Percentiles rank a stretch among this genome's conserved stretches.
Evolutionary conservation across 2,888 invertebrate species (phyloP).

Genomic region (Himalopsyche tibetana): DNA sequence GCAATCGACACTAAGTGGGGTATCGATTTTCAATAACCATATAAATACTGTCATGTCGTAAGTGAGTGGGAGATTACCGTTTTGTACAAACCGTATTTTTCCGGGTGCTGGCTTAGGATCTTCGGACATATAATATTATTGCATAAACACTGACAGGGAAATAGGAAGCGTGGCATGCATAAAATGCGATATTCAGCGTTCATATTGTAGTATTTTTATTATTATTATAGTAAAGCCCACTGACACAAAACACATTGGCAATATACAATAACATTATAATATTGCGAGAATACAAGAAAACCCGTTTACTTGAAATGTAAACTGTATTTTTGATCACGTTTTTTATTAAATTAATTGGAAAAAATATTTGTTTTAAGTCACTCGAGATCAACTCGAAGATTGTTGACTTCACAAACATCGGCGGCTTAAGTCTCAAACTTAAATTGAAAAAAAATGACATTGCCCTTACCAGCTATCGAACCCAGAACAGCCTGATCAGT

Average conservation of each 20-base stretch:
- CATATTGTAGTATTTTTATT: neutral
- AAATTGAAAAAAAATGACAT: no score
- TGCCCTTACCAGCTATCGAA: no score
- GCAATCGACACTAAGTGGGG: constrained; percentile 50
- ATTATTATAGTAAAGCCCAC: neutral
- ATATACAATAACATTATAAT: neutral
- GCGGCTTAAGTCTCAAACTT: no score
- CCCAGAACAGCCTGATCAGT: no score
- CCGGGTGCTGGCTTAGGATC: neutral
- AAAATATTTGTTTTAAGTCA: no score
- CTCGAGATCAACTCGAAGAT: no score
- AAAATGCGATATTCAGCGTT: neutral
- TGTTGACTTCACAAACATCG: no score
- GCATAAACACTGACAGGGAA: constrained; percentile 16
- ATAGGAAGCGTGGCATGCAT: constrained; percentile 1
- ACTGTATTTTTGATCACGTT: no score
- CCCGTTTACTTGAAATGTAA: no score
- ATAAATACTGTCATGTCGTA: neutral
- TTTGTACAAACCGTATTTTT: constrained; percentile 12
- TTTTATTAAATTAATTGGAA: no score
- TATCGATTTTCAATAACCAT: constrained; percentile 38
- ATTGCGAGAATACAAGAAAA: no score
- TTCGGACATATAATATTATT: constrained; percentile 24
- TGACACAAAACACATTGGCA: neutral
- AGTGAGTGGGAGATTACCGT: neutral